Percentiles rank a stretch among this genome's conserved stretches.
Evolutionary conservation across 2,797 vertebrate species (phyloP).

Genomic region (Remorina albescens): DNA sequence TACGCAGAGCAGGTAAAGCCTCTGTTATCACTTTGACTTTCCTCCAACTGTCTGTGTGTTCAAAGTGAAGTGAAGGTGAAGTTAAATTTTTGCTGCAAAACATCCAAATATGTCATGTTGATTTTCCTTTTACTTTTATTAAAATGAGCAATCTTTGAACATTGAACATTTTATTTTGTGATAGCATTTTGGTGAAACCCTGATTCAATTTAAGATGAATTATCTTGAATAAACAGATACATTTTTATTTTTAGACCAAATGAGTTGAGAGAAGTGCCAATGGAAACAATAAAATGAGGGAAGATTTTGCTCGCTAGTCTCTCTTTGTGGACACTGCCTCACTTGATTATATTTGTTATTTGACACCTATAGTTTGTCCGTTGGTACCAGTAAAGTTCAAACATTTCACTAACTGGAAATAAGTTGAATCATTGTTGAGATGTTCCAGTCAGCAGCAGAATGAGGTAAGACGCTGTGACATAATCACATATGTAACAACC

Average conservation of each 20-base stretch:
- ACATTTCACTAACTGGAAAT: conserved; percentile 10
- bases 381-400: not conserved
- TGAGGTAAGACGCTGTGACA: not conserved
- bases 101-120: too few relatives aligned
- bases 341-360: not conserved
- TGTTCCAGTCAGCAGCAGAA: not conserved
- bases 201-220: not conserved
- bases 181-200: too few relatives aligned
- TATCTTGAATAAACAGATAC: too few relatives aligned
- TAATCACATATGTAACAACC: conserved; percentile 5
- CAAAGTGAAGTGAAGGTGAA: too few relatives aligned
- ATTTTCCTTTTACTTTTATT: too few relatives aligned
- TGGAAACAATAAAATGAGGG: not conserved
- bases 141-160: too few relatives aligned
- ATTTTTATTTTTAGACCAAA: too few relatives aligned
- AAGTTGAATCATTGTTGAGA: not conserved
- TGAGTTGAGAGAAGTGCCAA: too few relatives aligned
- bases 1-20: conserved; percentile 90
- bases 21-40: too few relatives aligned
- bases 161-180: too few relatives aligned
- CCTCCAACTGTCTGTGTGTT: too few relatives aligned
- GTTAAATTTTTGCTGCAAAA: too few relatives aligned
- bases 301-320: not conserved
- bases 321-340: not conserved
- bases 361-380: not conserved